These are phyloP conservation scores for Caenorhabditis sp. DNA, from an alignment of 2,888 invertebrate genomes.

Conservation along the genomic window DNA sequence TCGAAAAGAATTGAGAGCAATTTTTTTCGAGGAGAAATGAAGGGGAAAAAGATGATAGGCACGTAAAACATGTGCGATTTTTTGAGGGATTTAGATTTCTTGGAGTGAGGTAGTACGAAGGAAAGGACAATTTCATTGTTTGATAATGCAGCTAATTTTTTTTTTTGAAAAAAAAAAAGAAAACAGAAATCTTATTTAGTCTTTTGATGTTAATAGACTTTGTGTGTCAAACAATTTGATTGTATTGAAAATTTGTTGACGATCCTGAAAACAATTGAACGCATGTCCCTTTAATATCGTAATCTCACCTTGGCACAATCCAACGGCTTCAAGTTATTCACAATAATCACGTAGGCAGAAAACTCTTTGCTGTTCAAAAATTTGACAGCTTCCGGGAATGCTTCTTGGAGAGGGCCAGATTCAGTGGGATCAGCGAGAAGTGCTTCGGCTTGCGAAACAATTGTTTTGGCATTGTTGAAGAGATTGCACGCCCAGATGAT, in stretches of 20 bases:
- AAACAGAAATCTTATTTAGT: neutral
- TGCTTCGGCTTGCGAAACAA: slow-evolving; percentile 14
- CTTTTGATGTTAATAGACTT: slow-evolving; percentile 18
- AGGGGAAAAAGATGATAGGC: neutral
- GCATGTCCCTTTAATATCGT: too few relatives aligned
- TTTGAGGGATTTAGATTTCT: neutral
- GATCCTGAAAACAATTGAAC: slow-evolving; percentile 12
- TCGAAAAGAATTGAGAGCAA: neutral
- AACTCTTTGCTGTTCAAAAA: slow-evolving; percentile 40
- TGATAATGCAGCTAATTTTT: neutral
- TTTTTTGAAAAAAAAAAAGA: neutral
- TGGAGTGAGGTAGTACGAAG: too few relatives aligned
- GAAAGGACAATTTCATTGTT: neutral
- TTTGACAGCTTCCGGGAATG: slow-evolving; percentile 31
- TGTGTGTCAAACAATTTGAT: slow-evolving; percentile 32
- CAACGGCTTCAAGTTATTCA: slow-evolving; percentile 24
- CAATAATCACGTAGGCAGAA: slow-evolving; percentile 28
- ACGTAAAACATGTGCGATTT: neutral
- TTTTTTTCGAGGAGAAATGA: neutral
- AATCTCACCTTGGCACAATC: slow-evolving; percentile 24
- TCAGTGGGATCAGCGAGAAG: slow-evolving; percentile 24
- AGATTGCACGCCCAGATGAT: slow-evolving; percentile 40
- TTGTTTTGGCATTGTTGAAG: slow-evolving; percentile 26
- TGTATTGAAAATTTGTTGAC: slow-evolving; percentile 33
- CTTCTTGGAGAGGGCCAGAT: slow-evolving; percentile 13